These are phyloP conservation scores for Porites australiensis DNA, from an alignment of 64 coral and sea anemone genomes.

Conservation along the genomic window DNA sequence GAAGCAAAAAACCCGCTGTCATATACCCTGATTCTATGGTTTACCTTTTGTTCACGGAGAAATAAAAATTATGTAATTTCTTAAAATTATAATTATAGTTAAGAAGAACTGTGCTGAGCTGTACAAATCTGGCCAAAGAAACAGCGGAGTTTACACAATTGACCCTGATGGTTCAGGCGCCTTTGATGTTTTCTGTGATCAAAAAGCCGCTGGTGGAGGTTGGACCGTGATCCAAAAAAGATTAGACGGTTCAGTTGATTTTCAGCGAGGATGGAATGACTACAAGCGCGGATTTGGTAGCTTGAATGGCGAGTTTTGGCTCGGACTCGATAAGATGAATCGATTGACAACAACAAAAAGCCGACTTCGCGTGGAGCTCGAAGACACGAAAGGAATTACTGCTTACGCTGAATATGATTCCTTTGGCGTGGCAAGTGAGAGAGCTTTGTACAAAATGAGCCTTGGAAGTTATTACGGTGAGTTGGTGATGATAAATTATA, in stretches of 20 bases:
- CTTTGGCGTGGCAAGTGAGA: conserved; percentile 42
- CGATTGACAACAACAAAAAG: conserved; percentile 15
- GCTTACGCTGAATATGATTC: conserved; percentile 16
- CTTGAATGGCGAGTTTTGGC: conserved; percentile 52
- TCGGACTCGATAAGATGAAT: conserved; percentile 54
- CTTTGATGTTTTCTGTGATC: conserved; percentile 57
- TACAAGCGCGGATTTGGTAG: conserved; percentile 49
- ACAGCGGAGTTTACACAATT: conserved; percentile 42
- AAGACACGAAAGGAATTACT: conserved; percentile 5
- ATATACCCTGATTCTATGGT: too few species aligned
- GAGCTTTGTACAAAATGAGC: neutral
- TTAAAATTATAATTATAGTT: neutral
- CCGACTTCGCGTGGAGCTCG: conserved; percentile 58
- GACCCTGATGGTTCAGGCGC: conserved; percentile 54
- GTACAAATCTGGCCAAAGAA: conserved; percentile 16
- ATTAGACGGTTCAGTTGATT: conserved; percentile 55
- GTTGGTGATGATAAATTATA: neutral
- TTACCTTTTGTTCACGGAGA: too few species aligned
- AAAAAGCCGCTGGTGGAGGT: conserved; percentile 20
- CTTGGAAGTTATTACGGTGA: neutral
- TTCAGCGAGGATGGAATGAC: conserved; percentile 41
- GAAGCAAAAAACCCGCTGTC: too few species aligned
- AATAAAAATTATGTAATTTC: neutral
- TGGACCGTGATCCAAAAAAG: conserved; percentile 66
- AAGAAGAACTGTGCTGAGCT: conserved; percentile 17